Conservation (phyloP, 1,140 invertebrate species). For the Homarus americanus region DNA sequence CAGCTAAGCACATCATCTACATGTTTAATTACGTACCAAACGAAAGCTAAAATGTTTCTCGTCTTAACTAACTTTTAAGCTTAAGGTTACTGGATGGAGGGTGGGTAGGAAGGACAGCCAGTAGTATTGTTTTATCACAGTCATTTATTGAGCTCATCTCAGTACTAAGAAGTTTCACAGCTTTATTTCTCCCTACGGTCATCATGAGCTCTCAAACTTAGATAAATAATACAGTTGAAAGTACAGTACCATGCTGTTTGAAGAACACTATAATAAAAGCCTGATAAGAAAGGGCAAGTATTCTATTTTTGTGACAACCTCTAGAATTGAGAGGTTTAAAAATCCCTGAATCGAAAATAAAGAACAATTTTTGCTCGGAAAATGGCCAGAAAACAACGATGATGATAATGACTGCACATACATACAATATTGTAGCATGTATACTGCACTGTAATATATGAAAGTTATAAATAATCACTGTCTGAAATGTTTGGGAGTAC, state of each 20-base stretch:
- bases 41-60: neutral
- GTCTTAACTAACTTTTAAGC: constrained; percentile 13
- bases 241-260: constrained; percentile 33
- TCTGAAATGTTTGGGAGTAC: no score
- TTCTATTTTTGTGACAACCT: neutral
- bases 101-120: constrained; percentile 59
- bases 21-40: neutral
- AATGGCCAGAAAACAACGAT: no score
- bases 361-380: no score
- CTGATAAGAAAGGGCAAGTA: constrained; percentile 16
- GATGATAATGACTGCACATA: no score
- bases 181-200: neutral
- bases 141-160: constrained; percentile 58
- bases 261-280: constrained; percentile 16
- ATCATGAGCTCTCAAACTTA: constrained; percentile 22
- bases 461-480: no score
- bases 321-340: no score
- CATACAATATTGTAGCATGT: no score
- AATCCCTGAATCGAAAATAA: no score
- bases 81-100: constrained; percentile 35
- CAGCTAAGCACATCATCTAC: constrained; percentile 4
- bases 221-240: constrained; percentile 10
- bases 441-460: no score
- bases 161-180: constrained; percentile 23
- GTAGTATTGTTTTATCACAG: constrained; percentile 56